Percentiles rank a stretch among this genome's conserved stretches.
Conservation (phyloP, 2,797 vertebrate species). For the Selene dorsalis region DNA sequence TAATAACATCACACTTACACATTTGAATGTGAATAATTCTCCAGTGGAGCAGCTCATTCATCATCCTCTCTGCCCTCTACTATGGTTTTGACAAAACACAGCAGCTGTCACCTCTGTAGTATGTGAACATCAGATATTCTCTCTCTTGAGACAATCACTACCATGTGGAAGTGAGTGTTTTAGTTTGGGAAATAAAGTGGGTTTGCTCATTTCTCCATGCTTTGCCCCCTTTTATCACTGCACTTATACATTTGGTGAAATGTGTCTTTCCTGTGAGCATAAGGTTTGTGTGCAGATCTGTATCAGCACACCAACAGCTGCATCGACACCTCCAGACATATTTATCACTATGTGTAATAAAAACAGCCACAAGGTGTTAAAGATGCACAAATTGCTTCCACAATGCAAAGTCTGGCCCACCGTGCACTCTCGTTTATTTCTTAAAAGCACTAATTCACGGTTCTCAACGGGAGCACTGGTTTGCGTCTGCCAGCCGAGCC, state of each 20-base stretch:
- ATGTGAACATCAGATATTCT: neutral
- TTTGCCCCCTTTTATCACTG: neutral
- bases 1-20: conserved; percentile 8
- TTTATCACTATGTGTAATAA: conserved; percentile 24
- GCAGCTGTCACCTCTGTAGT: neutral
- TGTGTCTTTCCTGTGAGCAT: neutral
- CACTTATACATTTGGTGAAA: neutral
- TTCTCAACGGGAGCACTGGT: conserved; percentile 13
- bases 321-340: conserved; percentile 8
- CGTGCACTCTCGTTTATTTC: neutral
- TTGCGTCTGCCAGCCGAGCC: neutral
- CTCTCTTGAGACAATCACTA: neutral
- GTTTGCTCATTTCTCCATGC: neutral
- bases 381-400: conserved; percentile 28
- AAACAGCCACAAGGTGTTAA: conserved; percentile 14
- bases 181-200: conserved; percentile 5
- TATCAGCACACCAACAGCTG: conserved; percentile 19
- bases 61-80: conserved; percentile 1
- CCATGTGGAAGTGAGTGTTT: conserved; percentile 1
- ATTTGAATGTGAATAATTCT: conserved; percentile 25
- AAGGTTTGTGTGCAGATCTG: conserved; percentile 10
- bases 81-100: conserved; percentile 1
- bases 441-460: conserved; percentile 4
- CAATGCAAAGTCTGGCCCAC: conserved; percentile 1
- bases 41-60: conserved; percentile 20